phyloP scores from a whole-genome alignment of 2,888 invertebrate species.

The Dolichomitus sp. region DNA sequence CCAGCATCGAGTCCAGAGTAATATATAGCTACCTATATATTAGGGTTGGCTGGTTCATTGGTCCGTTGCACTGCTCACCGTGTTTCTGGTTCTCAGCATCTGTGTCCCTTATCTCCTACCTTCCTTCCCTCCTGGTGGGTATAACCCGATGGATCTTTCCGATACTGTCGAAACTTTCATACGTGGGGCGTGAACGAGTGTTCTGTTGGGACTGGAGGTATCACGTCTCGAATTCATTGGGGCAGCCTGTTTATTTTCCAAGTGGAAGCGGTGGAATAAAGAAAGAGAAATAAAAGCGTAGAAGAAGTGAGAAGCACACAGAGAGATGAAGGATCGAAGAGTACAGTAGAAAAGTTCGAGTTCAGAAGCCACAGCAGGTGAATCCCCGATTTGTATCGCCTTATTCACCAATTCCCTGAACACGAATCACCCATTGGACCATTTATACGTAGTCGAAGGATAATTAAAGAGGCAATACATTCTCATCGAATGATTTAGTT shows the following conservation, averaged over 20 bases:
- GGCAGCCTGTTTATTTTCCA: slow-evolving; percentile 9
- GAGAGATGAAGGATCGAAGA: background rate
- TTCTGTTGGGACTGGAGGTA: slow-evolving; percentile 68
- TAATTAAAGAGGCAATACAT: slow-evolving; percentile 15
- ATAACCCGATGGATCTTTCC: slow-evolving; percentile 70
- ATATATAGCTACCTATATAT: slow-evolving; percentile 27
- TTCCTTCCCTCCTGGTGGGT: slow-evolving; percentile 3
- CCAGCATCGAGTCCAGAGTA: background rate
- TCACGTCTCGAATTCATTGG: slow-evolving; percentile 50
- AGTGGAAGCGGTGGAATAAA: slow-evolving; percentile 28
- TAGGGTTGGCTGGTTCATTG: slow-evolving; percentile 11
- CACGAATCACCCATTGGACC: background rate
- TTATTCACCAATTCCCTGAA: background rate
- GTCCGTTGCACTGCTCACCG: slow-evolving; percentile 3
- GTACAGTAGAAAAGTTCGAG: slow-evolving; percentile 19
- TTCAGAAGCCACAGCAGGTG: slow-evolving; percentile 19
- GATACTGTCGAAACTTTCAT: slow-evolving; percentile 76
- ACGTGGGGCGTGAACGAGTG: slow-evolving; percentile 74
- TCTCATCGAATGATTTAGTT: slow-evolving; percentile 27
- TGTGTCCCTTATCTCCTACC: background rate
- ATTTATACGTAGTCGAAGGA: background rate
- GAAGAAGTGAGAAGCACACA: slow-evolving; percentile 10
- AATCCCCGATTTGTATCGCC: slow-evolving; percentile 16
- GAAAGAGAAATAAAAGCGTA: slow-evolving; percentile 9
- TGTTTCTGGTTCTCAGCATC: slow-evolving; percentile 34